Evolutionary conservation across 2,113 vertebrate species (phyloP), one percentile per base, ranked within the genome.

Genomic region (Phycodurus eques): DNA sequence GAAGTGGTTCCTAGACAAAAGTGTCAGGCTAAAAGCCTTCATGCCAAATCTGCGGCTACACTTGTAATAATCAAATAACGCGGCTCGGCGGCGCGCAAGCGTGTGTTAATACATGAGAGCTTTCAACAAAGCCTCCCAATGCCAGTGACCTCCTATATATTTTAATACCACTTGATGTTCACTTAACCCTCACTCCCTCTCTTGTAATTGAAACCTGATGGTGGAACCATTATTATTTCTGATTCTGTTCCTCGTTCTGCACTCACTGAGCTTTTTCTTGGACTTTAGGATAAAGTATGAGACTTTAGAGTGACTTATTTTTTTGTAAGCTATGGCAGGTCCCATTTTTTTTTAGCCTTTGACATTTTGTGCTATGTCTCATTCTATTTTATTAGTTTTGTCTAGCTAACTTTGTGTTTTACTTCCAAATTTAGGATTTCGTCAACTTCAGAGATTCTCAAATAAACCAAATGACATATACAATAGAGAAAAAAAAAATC

Each of bases 81-180:
- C 77, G 81, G 80, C 85, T 89, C 86, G 86, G 88, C 89, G 81
- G 78, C 62, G 71, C 79, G 83, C 77, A 72, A 87, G 85, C 84
- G 85, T 83, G 87, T 87, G 85, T 89, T 89, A 86, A 89, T 88
- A 84, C 79, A 75, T 22, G 53, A 83, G 83, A 88, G 85, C 88
- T 92, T 91, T 90, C 89, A 91, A 78, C 88, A 89, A 75, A 80
- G 86, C 76, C 80, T 73, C 83, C 77, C 68, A 61, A 73, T 82
- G 87, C 89, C 88, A 86, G 78, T 88, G 88, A 79, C 67, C 85
- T 83, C 75, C 89, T 78, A 83, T 88, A 86, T 80, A 87, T 79
- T 91, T 90, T 87, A 89, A 89, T 88, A 88, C 78, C 87, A 89
- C 84, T 90, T 86, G 83, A 91, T 92, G 87, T 91, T 88, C 89